These are phyloP conservation scores for Cepaea nemoralis DNA, from an alignment of 1,140 invertebrate genomes.

Conservation along the genomic window DNA sequence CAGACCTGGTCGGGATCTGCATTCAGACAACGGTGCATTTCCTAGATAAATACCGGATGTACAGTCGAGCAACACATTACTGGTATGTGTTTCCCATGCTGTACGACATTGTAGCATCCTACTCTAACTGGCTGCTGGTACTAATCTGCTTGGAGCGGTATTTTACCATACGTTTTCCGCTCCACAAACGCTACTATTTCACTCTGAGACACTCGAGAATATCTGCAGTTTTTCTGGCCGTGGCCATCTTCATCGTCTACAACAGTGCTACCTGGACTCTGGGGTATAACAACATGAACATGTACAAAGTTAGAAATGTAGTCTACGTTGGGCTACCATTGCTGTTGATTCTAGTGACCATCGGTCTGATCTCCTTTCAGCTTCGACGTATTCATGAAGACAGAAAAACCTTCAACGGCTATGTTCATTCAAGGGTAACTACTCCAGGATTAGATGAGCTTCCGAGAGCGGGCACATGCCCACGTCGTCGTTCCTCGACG, in stretches of 20 bases:
- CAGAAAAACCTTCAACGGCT: constrained; percentile 31
- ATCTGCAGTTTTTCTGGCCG: constrained; percentile 39
- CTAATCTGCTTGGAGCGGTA: constrained; percentile 60
- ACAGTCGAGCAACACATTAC: background rate
- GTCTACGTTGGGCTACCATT: constrained; percentile 45
- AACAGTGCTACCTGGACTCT: background rate
- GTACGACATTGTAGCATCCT: constrained; percentile 51
- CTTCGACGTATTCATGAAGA: constrained; percentile 39
- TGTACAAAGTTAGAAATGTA: constrained; percentile 37
- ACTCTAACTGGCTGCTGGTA: constrained; percentile 61
- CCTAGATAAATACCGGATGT: constrained; percentile 39
- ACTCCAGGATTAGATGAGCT: constrained; percentile 51
- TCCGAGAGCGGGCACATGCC: constrained; percentile 43
- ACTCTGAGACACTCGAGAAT: constrained; percentile 42
- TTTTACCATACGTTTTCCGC: constrained; percentile 56
- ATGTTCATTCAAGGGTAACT: constrained; percentile 35
- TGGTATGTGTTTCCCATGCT: constrained; percentile 48
- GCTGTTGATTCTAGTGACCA: constrained; percentile 50
- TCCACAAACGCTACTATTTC: constrained; percentile 52
- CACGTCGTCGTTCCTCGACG: constrained; percentile 41
- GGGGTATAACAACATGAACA: constrained; percentile 31
- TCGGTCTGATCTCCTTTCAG: constrained; percentile 42
- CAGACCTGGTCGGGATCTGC: constrained; percentile 49
- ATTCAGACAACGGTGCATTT: constrained; percentile 50
- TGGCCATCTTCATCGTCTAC: constrained; percentile 32